Evolutionary conservation across 2,888 invertebrate genomes (phyloP), one percentile per base, ranked within the genome.

Genomic region (Chelonus formosanus): DNA sequence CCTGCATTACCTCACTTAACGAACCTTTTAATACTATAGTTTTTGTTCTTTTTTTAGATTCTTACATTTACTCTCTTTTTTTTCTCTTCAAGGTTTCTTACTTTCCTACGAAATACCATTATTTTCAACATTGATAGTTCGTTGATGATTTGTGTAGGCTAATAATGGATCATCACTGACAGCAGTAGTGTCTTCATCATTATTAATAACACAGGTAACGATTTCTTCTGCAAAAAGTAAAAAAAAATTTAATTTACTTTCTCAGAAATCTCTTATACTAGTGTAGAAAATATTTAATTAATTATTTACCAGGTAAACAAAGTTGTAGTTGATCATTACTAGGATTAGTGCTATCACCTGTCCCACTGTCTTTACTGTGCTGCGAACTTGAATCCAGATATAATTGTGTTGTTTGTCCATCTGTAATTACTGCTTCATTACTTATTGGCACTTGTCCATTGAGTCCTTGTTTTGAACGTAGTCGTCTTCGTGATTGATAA

Each of bases 291-390:
- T 47, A 8, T 43, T 47, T 3, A 59, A 54, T 52, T 20, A 61
- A 64, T 35, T 60, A 71, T 73, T 56, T 70, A 83, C 83, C 83
- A 60, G 83, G 80, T 73, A 82, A 71, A 67, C 81, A 83, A 43
- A 83, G 67, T 67, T 83, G 82, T 47, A 88, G 85, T 77, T 90
- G 90, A 83, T 90, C 89, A 77, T 88, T 92, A 71, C 91, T 90
- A 73, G 90, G 88, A 85, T 91, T 91, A 35, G 91, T 91, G 60
- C 92, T 92, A 81, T 92, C 92, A 62, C 92, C 92, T 62, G 92
- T 92, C 54, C 92, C 92, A 84, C 92, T 92, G 80, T 93, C 93
- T 84, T 92, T 92, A 76, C 92, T 91, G 81, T 90, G 90, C 79
- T 92, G 92, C 4, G 92, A 92, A 78, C 90, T 86, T 82, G 90